Base-by-base conservation (phyloP, 2,113 vertebrate genomes). In the Brachyhypopomus gauderio region DNA sequence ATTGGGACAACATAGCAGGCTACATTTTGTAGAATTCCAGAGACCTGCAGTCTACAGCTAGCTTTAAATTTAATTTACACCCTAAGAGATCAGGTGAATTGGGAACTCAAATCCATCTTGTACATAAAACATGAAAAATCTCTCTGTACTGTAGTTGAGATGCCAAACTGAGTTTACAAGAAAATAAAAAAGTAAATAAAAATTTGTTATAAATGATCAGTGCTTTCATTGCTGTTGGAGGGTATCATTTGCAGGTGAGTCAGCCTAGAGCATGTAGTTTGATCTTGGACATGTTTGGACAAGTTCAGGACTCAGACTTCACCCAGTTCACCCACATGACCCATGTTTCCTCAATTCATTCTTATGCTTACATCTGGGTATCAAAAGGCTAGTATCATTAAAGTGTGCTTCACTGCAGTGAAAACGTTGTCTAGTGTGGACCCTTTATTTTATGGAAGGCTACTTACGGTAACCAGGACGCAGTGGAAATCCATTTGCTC, bases 401-500 rank as follows among this genome's bases (percentile, higher is more conserved):
- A 67, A 36, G 27, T 64, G 3, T 64, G 62, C 12, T 36, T 5
- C 30, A 8, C 30, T 67, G 36, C 6, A 36, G 30, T 36, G 58
- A 60, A 60, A 55, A 55, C 17, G 52, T 60, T n/a, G 23, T 52
- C n/a, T 52, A 52, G 19, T 14, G 12, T 52, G 9, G n/a, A n/a
- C n/a, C 1, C 9, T 3, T 52, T 52, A 14, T 52, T 1, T 3
- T 25, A 2, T 2, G 19, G 30, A 30, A 30, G 30, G 23, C 52
- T 55, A 86, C 96, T 93, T 89, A 98, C 97, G 84, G 95, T 98
- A 85, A 98, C 95, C 5, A 98, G 91, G 69, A 98, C 94, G 85
- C 97, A 98, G 90, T 98, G 97, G 66, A 97, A 90, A 88, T 98
- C 97, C 4, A 92, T 89, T 75, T 96, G 96, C 82, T 97, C 96